Conservation (phyloP, 1,140 invertebrate species). For the Kradibia gibbosae region DNA sequence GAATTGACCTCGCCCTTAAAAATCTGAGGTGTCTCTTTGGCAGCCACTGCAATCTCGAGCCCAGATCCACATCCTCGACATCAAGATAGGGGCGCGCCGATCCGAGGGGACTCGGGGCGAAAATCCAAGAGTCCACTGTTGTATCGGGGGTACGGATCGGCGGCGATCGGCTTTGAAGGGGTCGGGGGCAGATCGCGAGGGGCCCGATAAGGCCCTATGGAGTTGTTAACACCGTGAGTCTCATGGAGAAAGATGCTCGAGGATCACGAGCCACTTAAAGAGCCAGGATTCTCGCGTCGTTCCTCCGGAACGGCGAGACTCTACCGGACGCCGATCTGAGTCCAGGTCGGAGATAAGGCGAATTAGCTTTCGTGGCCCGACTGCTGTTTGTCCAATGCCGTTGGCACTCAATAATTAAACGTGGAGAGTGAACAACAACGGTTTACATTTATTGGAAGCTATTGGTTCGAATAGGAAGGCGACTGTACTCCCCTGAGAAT, state of each 20-base stretch:
- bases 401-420: background rate
- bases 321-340: background rate
- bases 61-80: background rate
- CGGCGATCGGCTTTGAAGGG: slow-evolving; percentile 23
- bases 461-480: too few relatives aligned
- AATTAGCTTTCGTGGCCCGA: background rate
- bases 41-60: background rate
- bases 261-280: too few relatives aligned
- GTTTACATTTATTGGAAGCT: too few relatives aligned
- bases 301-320: background rate
- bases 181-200: background rate
- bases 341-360: background rate
- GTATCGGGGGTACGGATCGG: background rate
- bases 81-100: slow-evolving; percentile 16
- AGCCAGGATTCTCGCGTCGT: too few relatives aligned
- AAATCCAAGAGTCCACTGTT: background rate
- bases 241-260: slow-evolving; percentile 1
- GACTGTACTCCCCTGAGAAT: too few relatives aligned
- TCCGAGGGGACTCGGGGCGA: background rate
- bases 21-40: background rate
- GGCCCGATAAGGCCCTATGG: slow-evolving; percentile 38
- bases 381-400: background rate
- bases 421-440: too few relatives aligned
- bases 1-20: background rate
- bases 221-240: slow-evolving; percentile 42